A percentile compares a stretch with the other conserved stretches of the same genome.
These are phyloP conservation scores for Didymodactylos carnosus DNA, from an alignment of 2,888 invertebrate genomes.

Conservation along the genomic window DNA sequence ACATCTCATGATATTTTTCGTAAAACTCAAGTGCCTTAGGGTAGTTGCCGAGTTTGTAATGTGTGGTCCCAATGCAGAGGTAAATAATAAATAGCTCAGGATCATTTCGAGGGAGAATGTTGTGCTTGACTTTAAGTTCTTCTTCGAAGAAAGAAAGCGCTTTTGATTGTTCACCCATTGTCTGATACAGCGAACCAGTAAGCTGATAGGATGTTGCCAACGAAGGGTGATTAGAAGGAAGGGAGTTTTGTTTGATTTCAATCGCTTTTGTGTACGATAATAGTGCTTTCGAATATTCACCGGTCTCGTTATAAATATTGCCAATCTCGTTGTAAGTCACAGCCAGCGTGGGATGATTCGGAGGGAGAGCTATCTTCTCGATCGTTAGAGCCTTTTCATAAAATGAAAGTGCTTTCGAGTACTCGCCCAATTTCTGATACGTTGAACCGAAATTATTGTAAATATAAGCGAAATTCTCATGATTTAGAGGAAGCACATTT, in stretches of 20 bases:
- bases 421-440: neutral
- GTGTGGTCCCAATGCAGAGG: neutral
- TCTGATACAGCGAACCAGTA: neutral
- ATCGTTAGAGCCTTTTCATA: neutral
- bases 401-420: neutral
- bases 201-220: neutral
- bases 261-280: neutral
- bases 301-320: too few relatives aligned
- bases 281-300: neutral
- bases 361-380: neutral
- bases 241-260: neutral
- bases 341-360: neutral
- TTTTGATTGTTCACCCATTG: neutral
- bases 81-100: neutral
- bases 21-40: neutral
- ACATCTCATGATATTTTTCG: neutral
- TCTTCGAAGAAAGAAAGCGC: neutral
- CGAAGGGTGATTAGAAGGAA: neutral
- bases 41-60: neutral
- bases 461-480: neutral
- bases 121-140: neutral
- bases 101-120: neutral
- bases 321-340: neutral
- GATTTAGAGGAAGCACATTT: neutral
- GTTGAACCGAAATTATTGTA: neutral